Evolutionary conservation across 2,797 vertebrate species (phyloP).

Genomic region (Gymnoscopelus braueri): DNA sequence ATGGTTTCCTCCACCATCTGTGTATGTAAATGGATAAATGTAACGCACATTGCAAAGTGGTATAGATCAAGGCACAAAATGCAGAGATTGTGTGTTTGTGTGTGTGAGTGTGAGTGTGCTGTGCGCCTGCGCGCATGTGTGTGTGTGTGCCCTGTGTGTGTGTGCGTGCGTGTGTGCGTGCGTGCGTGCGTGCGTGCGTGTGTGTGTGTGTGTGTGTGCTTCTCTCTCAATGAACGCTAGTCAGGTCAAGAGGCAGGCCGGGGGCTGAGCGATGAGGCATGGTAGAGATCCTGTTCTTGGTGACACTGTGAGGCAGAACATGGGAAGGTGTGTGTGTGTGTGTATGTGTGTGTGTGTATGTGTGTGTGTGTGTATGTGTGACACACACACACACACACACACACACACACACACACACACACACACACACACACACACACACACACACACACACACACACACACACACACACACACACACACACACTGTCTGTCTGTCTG

Average conservation of each 20-base stretch:
- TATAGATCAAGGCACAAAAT: not conserved
- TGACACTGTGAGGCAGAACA: conserved; percentile 64
- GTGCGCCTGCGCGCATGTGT: conserved; percentile 32
- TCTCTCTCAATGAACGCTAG: conserved; percentile 9
- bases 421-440: no score
- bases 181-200: conserved; percentile 16
- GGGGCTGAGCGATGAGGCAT: conserved; percentile 66
- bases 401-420: no score
- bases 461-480: no score
- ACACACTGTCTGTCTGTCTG: no score
- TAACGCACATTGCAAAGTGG: not conserved
- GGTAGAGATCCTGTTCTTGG: conserved; percentile 62
- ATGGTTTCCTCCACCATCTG: no score
- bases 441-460: no score
- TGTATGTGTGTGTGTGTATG: conserved; percentile 36
- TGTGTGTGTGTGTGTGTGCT: conserved; percentile 19
- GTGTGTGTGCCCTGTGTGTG: conserved; percentile 33
- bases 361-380: conserved; percentile 34
- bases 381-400: no score
- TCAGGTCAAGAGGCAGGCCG: conserved; percentile 55
- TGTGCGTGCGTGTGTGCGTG: conserved; percentile 6
- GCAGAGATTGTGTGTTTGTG: conserved; percentile 31
- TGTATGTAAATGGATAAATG: no score
- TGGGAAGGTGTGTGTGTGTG: conserved; percentile 39
- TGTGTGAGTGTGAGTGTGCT: conserved; percentile 50